phyloP scores from a whole-genome alignment of 2,113 vertebrate species.

The Gorsachius goisagi region DNA sequence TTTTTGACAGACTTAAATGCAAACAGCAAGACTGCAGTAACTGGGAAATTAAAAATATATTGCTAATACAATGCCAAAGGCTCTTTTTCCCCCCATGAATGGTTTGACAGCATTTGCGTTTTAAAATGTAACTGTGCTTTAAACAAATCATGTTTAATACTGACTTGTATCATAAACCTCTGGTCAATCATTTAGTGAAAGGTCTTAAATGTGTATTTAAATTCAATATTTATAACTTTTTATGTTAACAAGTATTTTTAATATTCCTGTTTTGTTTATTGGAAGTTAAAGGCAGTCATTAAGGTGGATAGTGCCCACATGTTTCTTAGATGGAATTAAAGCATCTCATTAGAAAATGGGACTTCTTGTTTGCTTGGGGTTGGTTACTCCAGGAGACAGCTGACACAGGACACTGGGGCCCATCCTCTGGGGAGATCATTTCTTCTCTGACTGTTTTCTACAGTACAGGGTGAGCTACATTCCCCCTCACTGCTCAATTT shows the following conservation, averaged over 20 bases:
- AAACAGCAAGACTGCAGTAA: conserved; percentile 34
- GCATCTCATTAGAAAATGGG: neutral
- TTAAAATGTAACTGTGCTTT: neutral
- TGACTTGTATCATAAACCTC: conserved; percentile 1
- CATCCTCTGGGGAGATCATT: neutral
- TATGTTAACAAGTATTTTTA: neutral
- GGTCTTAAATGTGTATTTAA: conserved; percentile 4
- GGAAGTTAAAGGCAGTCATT: neutral
- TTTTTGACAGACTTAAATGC: conserved; percentile 48
- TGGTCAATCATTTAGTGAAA: neutral
- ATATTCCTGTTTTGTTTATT: neutral
- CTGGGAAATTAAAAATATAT: conserved; percentile 48
- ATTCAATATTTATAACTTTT: neutral
- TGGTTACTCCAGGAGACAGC: neutral
- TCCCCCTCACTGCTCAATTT: neutral
- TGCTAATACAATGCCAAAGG: conserved; percentile 18
- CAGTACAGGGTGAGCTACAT: rapidly evolving
- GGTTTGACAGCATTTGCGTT: conserved; percentile 11
- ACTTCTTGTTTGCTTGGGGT: neutral
- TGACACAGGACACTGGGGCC: neutral
- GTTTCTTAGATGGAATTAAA: neutral
- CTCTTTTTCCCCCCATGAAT: neutral
- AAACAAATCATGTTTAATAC: conserved; percentile 25
- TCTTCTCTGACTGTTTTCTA: neutral
- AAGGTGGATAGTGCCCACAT: neutral